phyloP scores from a whole-genome alignment of 2,113 vertebrate genomes.

The Channa maculata region DNA sequence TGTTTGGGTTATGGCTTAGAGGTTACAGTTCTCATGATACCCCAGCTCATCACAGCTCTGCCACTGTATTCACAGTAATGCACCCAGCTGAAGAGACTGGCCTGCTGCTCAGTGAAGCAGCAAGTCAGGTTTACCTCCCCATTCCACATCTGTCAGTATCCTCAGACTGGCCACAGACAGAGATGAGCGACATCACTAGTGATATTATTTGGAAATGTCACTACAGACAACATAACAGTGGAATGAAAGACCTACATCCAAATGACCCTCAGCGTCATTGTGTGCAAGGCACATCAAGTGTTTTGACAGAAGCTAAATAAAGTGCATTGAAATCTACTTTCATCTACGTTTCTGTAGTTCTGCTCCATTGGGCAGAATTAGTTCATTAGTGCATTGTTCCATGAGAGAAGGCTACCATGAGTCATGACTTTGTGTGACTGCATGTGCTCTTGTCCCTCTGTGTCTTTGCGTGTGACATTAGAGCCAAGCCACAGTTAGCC shows the following conservation, averaged over 20 bases:
- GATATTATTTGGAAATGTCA: constrained; percentile 32
- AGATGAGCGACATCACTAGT: constrained; percentile 14
- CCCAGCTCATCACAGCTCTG: constrained; percentile 46
- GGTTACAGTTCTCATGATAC: constrained; percentile 18
- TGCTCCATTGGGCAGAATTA: constrained; percentile 65
- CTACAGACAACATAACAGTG: constrained; percentile 10
- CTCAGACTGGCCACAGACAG: constrained; percentile 38
- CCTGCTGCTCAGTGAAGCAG: constrained; percentile 54
- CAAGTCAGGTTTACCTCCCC: constrained; percentile 70
- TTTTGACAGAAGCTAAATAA: constrained; percentile 43
- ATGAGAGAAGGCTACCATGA: constrained; percentile 60
- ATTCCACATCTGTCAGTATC: constrained; percentile 49
- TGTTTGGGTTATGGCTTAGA: constrained; percentile 16
- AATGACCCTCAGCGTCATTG: constrained; percentile 25
- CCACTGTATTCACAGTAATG: constrained; percentile 68
- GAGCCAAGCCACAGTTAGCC: constrained; percentile 68
- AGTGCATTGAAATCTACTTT: constrained; percentile 43
- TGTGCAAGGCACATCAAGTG: constrained; percentile 8
- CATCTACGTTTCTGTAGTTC: constrained; percentile 50
- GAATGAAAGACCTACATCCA: constrained; percentile 5
- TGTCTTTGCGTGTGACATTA: constrained; percentile 66
- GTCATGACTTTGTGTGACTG: constrained; percentile 55
- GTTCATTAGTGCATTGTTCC: constrained; percentile 50
- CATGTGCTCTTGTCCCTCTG: constrained; percentile 48
- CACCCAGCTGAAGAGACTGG: constrained; percentile 57